Percentiles rank a stretch among this genome's conserved stretches.
These are phyloP conservation scores for Anguilla japonica DNA, from an alignment of 2,113 vertebrate genomes.

Conservation along the genomic window DNA sequence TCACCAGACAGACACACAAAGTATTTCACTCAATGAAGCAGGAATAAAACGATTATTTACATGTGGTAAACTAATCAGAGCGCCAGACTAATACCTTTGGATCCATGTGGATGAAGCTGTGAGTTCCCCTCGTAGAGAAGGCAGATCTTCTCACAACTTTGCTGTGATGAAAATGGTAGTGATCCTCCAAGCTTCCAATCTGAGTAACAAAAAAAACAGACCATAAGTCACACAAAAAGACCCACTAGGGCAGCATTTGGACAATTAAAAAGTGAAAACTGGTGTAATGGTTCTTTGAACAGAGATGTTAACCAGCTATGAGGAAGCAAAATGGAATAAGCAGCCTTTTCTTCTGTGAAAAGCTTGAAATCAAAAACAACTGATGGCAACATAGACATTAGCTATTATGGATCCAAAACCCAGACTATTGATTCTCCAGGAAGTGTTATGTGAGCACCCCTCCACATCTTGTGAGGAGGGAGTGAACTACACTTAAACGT, in stretches of 20 bases:
- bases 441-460: too few species aligned
- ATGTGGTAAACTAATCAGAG: not conserved
- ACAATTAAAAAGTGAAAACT: not conserved
- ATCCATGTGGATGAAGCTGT: constrained; percentile 89
- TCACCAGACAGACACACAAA: not conserved
- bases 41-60: not conserved
- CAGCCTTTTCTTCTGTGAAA: not conserved
- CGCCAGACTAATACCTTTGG: constrained; percentile 75
- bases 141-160: constrained; percentile 83
- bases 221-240: constrained; percentile 20
- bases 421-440: not conserved
- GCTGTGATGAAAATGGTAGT: constrained; percentile 92
- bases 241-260: not conserved
- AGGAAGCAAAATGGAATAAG: not conserved
- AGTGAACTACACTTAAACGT: not conserved
- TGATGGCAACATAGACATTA: not conserved
- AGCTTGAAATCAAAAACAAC: not conserved
- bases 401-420: not conserved
- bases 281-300: not conserved
- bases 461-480: not conserved
- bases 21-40: not conserved
- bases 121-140: constrained; percentile 71
- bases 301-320: not conserved
- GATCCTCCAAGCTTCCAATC: constrained; percentile 85
- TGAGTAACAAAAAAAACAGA: constrained; percentile 55